A percentile compares a stretch with the other conserved stretches of the same genome.
phyloP scores from a whole-genome alignment of 1,140 invertebrate genomes.

The Anoplophora glabripennis region DNA sequence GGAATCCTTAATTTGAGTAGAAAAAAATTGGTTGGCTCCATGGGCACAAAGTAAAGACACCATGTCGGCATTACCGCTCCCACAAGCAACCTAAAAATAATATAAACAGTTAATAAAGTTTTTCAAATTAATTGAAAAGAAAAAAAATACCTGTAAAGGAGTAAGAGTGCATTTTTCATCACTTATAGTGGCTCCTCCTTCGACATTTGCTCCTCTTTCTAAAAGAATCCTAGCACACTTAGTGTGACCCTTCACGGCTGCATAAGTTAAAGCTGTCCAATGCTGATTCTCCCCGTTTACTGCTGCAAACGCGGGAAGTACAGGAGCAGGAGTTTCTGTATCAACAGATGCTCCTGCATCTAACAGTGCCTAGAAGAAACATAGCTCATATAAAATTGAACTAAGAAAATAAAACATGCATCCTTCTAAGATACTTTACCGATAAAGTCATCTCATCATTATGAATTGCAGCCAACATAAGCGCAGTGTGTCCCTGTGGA shows the following conservation, averaged over 20 bases:
- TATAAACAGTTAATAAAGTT: too few relatives aligned
- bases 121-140: conserved; percentile 1
- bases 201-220: conserved; percentile 77
- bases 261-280: conserved; percentile 75
- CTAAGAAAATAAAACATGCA: background rate
- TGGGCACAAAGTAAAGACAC: conserved; percentile 75
- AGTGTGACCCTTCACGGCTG: conserved; percentile 53
- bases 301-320: conserved; percentile 51
- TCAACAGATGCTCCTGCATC: conserved; percentile 61
- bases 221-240: conserved; percentile 64
- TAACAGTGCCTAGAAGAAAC: conserved; percentile 58
- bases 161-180: conserved; percentile 85
- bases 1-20: conserved; percentile 77
- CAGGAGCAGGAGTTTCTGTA: conserved; percentile 43
- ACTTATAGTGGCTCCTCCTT: conserved; percentile 75
- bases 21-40: conserved; percentile 82
- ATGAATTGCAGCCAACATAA: conserved; percentile 77
- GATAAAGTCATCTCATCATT: conserved; percentile 75
- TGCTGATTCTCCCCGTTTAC: conserved; percentile 71
- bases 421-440: conserved; percentile 43
- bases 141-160: conserved; percentile 66
- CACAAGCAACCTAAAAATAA: conserved; percentile 67
- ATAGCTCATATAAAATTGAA: background rate
- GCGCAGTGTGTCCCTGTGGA: conserved; percentile 71
- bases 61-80: conserved; percentile 76